Conservation (phyloP, 2,797 vertebrate species). For the Enteromius afrohamiltoni region DNA sequence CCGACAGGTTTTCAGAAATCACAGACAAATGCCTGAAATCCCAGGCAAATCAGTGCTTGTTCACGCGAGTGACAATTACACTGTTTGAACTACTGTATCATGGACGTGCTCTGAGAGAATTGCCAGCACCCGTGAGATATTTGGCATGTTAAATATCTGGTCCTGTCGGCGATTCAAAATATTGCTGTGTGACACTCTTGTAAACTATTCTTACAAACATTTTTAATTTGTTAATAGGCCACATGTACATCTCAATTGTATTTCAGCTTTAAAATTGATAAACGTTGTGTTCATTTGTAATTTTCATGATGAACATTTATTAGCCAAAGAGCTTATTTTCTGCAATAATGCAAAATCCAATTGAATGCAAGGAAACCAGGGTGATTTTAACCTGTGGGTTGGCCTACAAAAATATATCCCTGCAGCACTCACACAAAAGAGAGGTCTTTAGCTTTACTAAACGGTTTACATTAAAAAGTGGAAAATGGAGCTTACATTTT, state of each 20-base stretch:
- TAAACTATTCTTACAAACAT: not conserved
- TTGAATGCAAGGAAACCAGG: not conserved
- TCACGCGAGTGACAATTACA: no score
- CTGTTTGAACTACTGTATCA: no score
- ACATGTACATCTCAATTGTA: not conserved
- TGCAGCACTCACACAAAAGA: conserved; percentile 37
- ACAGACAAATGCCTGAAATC: no score
- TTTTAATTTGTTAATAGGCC: not conserved
- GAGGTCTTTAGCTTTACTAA: conserved; percentile 37
- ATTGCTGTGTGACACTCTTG: not conserved
- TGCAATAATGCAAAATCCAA: not conserved
- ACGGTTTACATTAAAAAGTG: conserved; percentile 57
- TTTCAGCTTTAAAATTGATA: not conserved
- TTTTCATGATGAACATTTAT: not conserved
- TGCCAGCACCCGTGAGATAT: no score
- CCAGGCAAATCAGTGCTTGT: no score
- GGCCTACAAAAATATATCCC: not conserved
- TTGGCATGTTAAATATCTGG: no score
- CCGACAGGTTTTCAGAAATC: no score
- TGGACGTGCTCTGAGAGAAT: no score
- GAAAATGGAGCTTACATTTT: conserved; percentile 63
- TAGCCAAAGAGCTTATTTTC: not conserved
- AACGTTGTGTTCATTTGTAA: not conserved
- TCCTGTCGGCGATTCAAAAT: no score
- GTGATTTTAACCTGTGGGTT: not conserved